phyloP scores from a whole-genome alignment of 2,888 invertebrate genomes.

The Caradrina clavipalpis region DNA sequence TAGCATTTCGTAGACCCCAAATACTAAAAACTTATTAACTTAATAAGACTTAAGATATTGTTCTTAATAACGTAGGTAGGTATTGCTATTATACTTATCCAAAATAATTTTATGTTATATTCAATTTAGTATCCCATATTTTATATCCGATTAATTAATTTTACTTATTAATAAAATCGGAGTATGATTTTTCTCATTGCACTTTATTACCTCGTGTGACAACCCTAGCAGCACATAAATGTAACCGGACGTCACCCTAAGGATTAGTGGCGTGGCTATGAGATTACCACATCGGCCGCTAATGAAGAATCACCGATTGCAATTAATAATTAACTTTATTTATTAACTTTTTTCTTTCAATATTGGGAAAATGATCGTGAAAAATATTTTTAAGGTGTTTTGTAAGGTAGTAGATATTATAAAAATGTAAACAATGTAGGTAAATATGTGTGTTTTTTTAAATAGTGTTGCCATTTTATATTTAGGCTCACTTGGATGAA shows the following conservation, averaged over 20 bases:
- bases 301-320: slow-evolving; percentile 89
- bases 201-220: slow-evolving; percentile 58
- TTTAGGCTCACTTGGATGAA: background rate
- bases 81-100: too few species aligned
- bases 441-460: background rate
- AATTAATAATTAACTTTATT: slow-evolving; percentile 77
- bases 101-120: too few species aligned
- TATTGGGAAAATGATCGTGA: background rate
- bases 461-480: slow-evolving; percentile 2
- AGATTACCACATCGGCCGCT: slow-evolving; percentile 90
- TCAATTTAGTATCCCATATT: too few species aligned
- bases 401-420: background rate
- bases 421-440: background rate
- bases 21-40: background rate
- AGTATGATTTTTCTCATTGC: background rate
- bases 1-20: slow-evolving; percentile 15
- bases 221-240: slow-evolving; percentile 81
- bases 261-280: slow-evolving; percentile 89
- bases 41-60: too few species aligned
- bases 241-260: slow-evolving; percentile 88
- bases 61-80: too few species aligned
- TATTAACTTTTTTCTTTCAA: slow-evolving; percentile 16
- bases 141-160: too few species aligned
- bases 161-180: background rate
- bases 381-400: background rate